These are phyloP conservation scores for Progne subis DNA, from an alignment of 2,113 vertebrate species.

Conservation along the genomic window DNA sequence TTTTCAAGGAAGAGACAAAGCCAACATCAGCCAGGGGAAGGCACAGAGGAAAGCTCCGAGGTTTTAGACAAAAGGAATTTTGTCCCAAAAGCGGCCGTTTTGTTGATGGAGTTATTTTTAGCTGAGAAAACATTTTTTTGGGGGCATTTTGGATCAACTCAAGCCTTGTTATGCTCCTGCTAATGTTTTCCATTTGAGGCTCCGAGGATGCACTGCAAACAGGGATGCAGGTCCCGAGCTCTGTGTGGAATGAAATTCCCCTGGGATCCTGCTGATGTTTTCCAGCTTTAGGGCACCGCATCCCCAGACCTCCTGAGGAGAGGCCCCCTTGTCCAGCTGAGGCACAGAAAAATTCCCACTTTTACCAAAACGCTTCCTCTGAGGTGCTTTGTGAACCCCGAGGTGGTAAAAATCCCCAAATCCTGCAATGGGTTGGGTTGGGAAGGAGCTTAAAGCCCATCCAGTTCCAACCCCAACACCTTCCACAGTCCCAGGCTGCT, in stretches of 20 bases:
- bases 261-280: background rate
- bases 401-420: background rate
- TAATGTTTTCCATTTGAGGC: slow-evolving; percentile 45
- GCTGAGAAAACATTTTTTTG: slow-evolving; percentile 46
- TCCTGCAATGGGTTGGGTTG: background rate
- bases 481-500: fast-evolving
- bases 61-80: slow-evolving; percentile 9
- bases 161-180: background rate
- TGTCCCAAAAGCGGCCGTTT: slow-evolving; percentile 3
- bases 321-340: background rate
- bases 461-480: background rate
- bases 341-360: background rate
- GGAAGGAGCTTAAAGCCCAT: background rate
- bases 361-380: background rate
- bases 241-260: background rate
- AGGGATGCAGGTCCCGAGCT: background rate
- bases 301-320: background rate
- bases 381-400: background rate
- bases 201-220: slow-evolving; percentile 13
- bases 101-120: slow-evolving; percentile 43
- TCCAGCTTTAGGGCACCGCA: background rate
- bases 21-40: slow-evolving; percentile 29
- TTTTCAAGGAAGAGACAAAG: slow-evolving; percentile 29
- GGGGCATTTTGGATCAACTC: slow-evolving; percentile 41
- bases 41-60: background rate